Evolutionary conservation across 2,888 invertebrate genomes (phyloP), one percentile per base, ranked within the genome.

Genomic region (Altica lythri): DNA sequence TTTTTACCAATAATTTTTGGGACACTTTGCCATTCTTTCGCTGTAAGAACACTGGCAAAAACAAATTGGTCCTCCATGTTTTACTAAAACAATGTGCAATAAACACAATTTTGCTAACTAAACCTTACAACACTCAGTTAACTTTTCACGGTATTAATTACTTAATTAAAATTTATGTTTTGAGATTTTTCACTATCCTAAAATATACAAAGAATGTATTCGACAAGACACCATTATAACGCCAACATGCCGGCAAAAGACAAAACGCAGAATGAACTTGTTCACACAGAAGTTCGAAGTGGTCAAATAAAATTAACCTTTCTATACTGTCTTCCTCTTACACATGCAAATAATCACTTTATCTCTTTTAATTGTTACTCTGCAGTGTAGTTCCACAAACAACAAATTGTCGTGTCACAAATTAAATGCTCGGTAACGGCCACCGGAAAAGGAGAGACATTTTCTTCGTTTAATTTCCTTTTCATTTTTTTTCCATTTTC

Each of bases 1-100:
- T 89, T 90, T 62, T 80, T 74, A 17, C 78, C 78, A 56, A 83
- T 75, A 64, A 75, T 78, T 53, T 75, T 72, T 50, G 84, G 81
- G 55, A 85, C 78, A 62, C 77, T 76, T 40, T 75, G 71, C 71
- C 83, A 78, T 73, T 86, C 85, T 49, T 82, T 80, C 9, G 72
- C 71, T 22, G 75, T 77, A 62, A 85, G 70, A 55, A 81, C 71
- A 44, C 75, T 56, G 22, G 69, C 66, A 63, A 76, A 71, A 54
- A 75, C 58, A 49, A 64, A 68, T 32, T 65, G 59, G 32, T 61
- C 67, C 51, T 71, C 72, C 77, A 76, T 75, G 53, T 57, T 61
- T 13, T 17, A 30, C 10, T 29, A 44, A 16, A 6, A 50, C n/a
- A 16, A 22, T 38, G 12, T 32, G 10, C 10, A 25, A 27, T 49